These are phyloP conservation scores for Hassar affinis DNA, from an alignment of 2,113 vertebrate species.

Conservation along the genomic window DNA sequence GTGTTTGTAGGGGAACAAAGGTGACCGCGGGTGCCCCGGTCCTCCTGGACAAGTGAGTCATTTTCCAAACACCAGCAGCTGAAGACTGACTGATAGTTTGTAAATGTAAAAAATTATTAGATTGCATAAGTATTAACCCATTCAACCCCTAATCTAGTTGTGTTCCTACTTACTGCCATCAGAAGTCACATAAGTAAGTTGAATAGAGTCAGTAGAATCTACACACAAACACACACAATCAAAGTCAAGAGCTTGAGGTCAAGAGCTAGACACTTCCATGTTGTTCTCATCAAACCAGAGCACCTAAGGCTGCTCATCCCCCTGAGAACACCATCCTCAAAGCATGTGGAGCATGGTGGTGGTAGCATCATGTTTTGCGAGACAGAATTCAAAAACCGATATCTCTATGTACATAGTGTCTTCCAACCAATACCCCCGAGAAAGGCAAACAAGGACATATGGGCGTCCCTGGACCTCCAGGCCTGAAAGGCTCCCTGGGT, in stretches of 20 bases:
- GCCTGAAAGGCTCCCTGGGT: constrained; percentile 65
- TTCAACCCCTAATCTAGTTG: background rate
- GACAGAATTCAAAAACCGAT: too few relatives aligned
- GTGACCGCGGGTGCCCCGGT: constrained; percentile 60
- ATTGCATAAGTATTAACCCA: background rate
- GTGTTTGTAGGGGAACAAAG: constrained; percentile 66
- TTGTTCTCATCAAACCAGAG: background rate
- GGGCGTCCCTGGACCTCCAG: constrained; percentile 54
- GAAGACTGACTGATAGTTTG: background rate
- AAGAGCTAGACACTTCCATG: background rate
- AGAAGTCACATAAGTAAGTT: background rate
- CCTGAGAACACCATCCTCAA: background rate
- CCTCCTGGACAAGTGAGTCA: constrained; percentile 66
- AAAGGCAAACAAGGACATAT: constrained; percentile 50
- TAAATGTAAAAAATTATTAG: background rate
- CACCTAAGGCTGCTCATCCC: background rate
- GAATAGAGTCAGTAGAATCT: background rate
- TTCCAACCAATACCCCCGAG: background rate
- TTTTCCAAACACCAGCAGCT: background rate
- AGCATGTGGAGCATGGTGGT: background rate
- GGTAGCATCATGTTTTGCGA: background rate
- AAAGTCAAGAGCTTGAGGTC: background rate
- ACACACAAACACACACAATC: background rate
- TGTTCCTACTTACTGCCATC: background rate
- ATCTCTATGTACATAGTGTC: background rate